Evolutionary conservation across 2,113 vertebrate species (phyloP).

Genomic region (Chionodraco myersi): DNA sequence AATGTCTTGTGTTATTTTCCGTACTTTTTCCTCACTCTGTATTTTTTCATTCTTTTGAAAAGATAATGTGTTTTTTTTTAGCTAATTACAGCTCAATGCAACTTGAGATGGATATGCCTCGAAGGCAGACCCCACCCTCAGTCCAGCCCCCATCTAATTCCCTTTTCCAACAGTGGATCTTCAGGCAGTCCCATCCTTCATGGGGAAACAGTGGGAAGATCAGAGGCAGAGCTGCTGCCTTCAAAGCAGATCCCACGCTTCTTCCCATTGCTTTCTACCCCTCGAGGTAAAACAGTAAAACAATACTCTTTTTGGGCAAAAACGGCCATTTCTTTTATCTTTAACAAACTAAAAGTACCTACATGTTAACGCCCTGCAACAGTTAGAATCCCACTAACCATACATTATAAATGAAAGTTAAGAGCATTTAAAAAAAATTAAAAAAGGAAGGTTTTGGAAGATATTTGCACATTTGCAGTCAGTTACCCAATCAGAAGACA

Average conservation of each 20-base stretch:
- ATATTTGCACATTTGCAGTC: not conserved
- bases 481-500: no score
- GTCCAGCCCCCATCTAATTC: slow-evolving; percentile 59
- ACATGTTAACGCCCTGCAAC: not conserved
- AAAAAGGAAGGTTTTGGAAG: slow-evolving; percentile 2
- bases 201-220: slow-evolving; percentile 63
- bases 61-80: slow-evolving; percentile 58
- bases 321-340: not conserved
- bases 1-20: not conserved
- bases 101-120: slow-evolving; percentile 70
- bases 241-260: slow-evolving; percentile 78
- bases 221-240: slow-evolving; percentile 66
- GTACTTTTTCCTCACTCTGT: slow-evolving; percentile 13
- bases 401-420: not conserved
- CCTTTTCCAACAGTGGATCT: slow-evolving; percentile 60
- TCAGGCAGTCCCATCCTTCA: slow-evolving; percentile 68
- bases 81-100: slow-evolving; percentile 62
- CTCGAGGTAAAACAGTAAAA: slow-evolving; percentile 57
- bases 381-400: not conserved
- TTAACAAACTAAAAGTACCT: slow-evolving; percentile 3
- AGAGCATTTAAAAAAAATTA: not conserved
- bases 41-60: slow-evolving; percentile 49
- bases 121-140: slow-evolving; percentile 71
- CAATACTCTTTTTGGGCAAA: slow-evolving; percentile 20
- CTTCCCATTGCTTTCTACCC: slow-evolving; percentile 62